phyloP scores from a whole-genome alignment of 2,797 vertebrate genomes.

The Alca torda region DNA sequence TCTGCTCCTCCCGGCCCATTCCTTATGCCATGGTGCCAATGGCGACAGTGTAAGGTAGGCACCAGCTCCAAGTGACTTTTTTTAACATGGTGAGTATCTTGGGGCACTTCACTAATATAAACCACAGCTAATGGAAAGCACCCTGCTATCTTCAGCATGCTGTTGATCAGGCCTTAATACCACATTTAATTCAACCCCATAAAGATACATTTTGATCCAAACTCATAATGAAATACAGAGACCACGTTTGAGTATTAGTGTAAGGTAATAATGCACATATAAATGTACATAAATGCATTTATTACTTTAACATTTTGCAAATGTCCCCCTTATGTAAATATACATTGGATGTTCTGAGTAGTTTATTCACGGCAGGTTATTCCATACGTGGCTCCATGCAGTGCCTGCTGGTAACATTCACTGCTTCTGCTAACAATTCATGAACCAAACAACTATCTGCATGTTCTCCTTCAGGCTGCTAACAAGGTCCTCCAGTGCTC shows the following conservation, averaged over 20 bases:
- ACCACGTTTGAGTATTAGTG: neutral
- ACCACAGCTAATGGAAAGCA: neutral
- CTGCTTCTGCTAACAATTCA: conserved; percentile 32
- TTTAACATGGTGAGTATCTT: neutral
- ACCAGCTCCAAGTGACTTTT: neutral
- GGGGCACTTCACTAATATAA: neutral
- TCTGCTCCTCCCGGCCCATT: neutral
- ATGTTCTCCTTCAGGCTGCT: conserved; percentile 7
- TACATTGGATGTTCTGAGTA: neutral
- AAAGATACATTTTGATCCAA: neutral
- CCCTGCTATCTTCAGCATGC: neutral
- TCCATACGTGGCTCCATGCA: neutral
- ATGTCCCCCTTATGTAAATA: neutral
- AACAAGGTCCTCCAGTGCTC: conserved; percentile 19
- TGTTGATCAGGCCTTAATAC: neutral
- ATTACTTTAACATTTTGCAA: conserved; percentile 31
- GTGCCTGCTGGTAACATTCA: conserved; percentile 25
- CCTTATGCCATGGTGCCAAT: neutral
- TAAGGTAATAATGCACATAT: neutral
- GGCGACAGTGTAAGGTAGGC: neutral
- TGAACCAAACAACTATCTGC: conserved; percentile 3
- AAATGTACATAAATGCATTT: neutral
- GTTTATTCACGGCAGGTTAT: neutral
- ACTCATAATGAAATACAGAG: neutral
- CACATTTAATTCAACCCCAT: neutral